phyloP scores from a whole-genome alignment of 2,113 vertebrate species.

The Eira barbara region DNA sequence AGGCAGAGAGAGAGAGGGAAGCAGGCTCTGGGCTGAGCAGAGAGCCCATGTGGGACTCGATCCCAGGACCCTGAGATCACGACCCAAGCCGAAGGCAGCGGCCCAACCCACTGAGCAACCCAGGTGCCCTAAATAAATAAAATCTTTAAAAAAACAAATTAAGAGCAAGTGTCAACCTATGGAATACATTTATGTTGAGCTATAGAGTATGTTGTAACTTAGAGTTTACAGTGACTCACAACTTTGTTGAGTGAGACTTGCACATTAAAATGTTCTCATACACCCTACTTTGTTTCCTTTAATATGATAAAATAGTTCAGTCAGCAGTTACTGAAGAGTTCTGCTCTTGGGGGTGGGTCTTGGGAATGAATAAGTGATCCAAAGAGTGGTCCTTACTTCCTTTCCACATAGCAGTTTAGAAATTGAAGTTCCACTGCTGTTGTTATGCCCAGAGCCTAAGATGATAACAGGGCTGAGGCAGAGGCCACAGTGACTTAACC shows the following conservation, averaged over 20 bases:
- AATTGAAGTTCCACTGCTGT: rapidly evolving
- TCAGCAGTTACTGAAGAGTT: neutral
- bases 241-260: neutral
- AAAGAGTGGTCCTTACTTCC: neutral
- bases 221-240: neutral
- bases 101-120: no score
- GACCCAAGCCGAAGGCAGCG: no score
- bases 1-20: no score
- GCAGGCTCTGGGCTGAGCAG: no score
- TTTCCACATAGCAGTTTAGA: neutral
- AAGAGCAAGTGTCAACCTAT: neutral
- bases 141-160: neutral
- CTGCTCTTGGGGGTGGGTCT: neutral
- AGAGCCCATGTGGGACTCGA: no score
- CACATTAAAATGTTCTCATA: neutral
- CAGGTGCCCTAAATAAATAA: no score
- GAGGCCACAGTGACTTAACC: neutral
- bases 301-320: neutral
- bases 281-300: neutral
- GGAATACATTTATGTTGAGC: neutral
- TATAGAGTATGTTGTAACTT: neutral
- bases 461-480: no score
- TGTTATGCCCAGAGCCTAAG: no score
- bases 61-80: no score
- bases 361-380: neutral